Evolutionary conservation across 1,140 invertebrate species (phyloP), one percentile per base, ranked within the genome.

Genomic region (Microplitis mediator): DNA sequence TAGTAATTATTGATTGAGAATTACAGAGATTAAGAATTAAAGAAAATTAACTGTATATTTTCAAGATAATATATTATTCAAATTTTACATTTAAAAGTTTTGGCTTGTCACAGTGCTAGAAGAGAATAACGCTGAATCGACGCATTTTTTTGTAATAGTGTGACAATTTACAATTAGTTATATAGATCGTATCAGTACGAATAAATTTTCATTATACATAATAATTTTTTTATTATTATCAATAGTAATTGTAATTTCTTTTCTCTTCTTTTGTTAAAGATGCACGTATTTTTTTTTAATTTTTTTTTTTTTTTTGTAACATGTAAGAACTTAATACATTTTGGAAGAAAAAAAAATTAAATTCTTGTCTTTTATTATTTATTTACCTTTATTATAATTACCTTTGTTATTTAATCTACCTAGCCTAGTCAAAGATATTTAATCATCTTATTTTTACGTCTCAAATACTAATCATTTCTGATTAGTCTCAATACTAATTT

Each of bases 31-130:
- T n/a, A 11, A 67, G n/a, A 36, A 52, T 8, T 58, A 60, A 58
- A 35, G 14, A 61, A 13, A 68, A 14, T 51, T 54, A 58, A 56
- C 34, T 36, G 14, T 36, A 63, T 62, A 56, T 69, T 70, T 85
- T 82, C 75, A 84, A 85, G 80, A 75, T 84, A 81, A 79, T 85
- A 82, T 85, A 85, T 84, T 82, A 80, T 83, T 86, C 80, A 81
- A 86, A 85, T 85, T 87, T 85, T 86, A 87, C 85, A 87, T 86
- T 86, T 81, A 86, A 84, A 86, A 85, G 82, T 86, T 80, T 87
- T 86, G 86, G 85, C 85, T 86, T 80, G 85, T 86, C 84, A 85
- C 85, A 85, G 83, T 84, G 76, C 83, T 85, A 85, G 81, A 45
- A 45, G 39, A 45, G 39, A 79, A 80, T 79, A 83, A 85, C 80